Conservation (phyloP, 2,113 vertebrate genomes). For the Myxocyprinus asiaticus region DNA sequence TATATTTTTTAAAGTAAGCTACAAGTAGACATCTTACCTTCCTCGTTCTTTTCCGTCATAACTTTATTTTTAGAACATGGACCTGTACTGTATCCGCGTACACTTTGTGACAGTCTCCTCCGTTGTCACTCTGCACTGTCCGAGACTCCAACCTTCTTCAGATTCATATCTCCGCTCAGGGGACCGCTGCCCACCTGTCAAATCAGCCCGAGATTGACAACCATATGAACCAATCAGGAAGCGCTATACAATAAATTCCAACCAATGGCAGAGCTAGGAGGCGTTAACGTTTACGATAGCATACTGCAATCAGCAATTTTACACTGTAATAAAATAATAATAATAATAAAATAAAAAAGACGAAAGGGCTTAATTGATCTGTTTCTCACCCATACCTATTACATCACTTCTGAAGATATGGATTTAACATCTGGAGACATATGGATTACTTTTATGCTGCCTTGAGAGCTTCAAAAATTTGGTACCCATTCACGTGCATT, state of each 20-base stretch:
- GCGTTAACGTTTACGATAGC: background rate
- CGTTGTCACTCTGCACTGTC: conserved; percentile 7
- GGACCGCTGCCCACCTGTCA: conserved; percentile 51
- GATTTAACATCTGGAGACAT: no score
- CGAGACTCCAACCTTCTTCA: background rate
- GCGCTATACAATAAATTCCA: background rate
- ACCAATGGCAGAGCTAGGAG: conserved; percentile 45
- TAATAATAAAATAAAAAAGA: no score
- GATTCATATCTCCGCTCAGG: conserved; percentile 34
- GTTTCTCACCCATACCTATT: no score
- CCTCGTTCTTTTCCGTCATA: conserved; percentile 31
- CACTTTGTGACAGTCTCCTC: background rate
- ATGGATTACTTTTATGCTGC: no score
- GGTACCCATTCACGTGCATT: no score
- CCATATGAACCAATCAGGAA: conserved; percentile 31
- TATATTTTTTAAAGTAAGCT: background rate
- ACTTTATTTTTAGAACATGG: background rate
- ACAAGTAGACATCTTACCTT: conserved; percentile 40
- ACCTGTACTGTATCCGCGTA: background rate
- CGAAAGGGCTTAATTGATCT: no score
- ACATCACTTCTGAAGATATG: no score
- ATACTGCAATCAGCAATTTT: background rate
- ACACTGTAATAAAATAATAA: no score
- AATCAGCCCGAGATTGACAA: conserved; percentile 39
- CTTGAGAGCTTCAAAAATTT: no score